Evolutionary conservation across 1,140 invertebrate genomes (phyloP), one percentile per base, ranked within the genome.

Genomic region (Drosophila ercepeae): DNA sequence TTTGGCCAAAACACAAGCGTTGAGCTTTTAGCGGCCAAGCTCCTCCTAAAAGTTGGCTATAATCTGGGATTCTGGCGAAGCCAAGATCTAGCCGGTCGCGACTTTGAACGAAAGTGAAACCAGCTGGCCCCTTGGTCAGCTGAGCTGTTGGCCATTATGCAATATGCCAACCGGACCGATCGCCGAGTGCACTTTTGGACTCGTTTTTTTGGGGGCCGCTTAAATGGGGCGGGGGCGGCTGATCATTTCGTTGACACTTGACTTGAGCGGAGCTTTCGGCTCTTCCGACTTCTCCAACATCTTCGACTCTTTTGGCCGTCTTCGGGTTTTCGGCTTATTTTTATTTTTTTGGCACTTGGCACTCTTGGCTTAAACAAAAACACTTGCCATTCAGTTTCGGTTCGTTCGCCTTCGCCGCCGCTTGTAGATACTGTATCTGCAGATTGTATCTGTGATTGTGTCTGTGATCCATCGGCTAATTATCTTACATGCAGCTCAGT

Each of bases 71-170:
- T n/a, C 0, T 2, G n/a, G 4, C 5, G 9, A 16, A 4, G 11
- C 4, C 11, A 18, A 14, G 7, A 4, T 41, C 21, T 34, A 23
- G 25, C 42, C 21, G 21, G 21, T 21, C 21, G 21, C 21, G 21
- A 21, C 21, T 21, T 21, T 21, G 41, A 90, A 90, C 44, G 82
- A 90, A 90, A 90, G 88, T 90, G 89, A 90, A 90, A 90, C 57
- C 69, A 71, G 65, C 69, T 16, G 36, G 36, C 29, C 9, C 7
- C 7, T 8, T 46, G 55, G 45, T 36, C 49, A 44, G 51, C 64
- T 46, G 44, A 57, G 59, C 42, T 42, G 54, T 9, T 42, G 39
- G 16, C 16, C 16, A 63, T 70, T 70, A 71, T 78, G 72, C 72
- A 68, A 68, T 45, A 3, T 42, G 23, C 27, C 39, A 72, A 61